Conservation (phyloP, 2,888 invertebrate genomes). For the Tryphoninae sp. region DNA sequence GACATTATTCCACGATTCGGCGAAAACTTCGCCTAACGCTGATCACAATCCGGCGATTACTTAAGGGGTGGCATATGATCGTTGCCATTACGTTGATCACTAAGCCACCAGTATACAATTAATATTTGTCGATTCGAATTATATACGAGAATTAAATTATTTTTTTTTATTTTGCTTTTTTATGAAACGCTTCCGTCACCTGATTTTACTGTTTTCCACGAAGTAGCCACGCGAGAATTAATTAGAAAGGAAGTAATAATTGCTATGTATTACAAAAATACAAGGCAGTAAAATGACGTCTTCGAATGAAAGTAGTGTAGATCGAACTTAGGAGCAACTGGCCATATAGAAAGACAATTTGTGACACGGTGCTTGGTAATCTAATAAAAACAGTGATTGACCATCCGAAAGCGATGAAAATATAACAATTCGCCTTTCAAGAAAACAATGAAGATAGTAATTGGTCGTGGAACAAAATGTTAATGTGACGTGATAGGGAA, state of each 20-base stretch:
- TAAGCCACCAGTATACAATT: constrained; percentile 31
- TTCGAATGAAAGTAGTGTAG: constrained; percentile 38
- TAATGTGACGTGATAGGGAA: not conserved
- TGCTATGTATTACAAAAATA: not conserved
- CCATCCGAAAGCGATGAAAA: not conserved
- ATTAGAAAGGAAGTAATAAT: not conserved
- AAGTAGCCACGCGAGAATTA: not conserved
- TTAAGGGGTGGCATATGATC: constrained; percentile 16
- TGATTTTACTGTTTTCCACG: not conserved
- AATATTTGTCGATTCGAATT: constrained; percentile 42
- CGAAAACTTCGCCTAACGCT: constrained; percentile 59
- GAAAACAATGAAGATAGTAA: not conserved
- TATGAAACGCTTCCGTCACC: not conserved
- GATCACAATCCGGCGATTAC: constrained; percentile 65
- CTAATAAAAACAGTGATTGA: not conserved
- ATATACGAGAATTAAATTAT: constrained; percentile 22
- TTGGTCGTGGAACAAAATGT: not conserved
- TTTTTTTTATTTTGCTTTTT: not conserved
- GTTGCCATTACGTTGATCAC: constrained; percentile 31
- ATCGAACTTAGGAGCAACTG: not conserved
- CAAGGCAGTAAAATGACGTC: constrained; percentile 10
- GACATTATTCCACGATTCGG: constrained; percentile 53
- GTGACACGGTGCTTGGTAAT: not conserved
- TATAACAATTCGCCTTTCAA: not conserved
- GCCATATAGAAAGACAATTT: not conserved